phyloP scores from a whole-genome alignment of 2,888 invertebrate species.

The Tenthredo notha region DNA sequence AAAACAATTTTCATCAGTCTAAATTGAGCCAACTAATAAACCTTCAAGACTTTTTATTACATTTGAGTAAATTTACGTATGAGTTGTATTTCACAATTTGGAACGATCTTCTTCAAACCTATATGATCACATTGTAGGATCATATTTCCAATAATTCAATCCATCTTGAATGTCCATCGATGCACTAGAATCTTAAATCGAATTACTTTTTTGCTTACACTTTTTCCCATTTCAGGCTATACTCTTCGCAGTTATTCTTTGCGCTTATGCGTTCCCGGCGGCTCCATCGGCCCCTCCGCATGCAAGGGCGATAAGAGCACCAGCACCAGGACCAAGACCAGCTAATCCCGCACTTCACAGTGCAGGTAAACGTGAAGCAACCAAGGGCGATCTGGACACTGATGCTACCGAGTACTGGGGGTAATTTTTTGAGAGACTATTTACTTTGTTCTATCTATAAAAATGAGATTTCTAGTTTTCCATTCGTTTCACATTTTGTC shows the following conservation, averaged over 20 bases:
- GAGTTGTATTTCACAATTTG: not conserved
- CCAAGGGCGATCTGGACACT: not conserved
- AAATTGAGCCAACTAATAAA: not conserved
- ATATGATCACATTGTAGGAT: too few species aligned
- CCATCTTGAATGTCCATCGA: not conserved
- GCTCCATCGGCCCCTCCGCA: not conserved
- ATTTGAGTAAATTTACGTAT: not conserved
- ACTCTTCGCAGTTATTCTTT: conserved; percentile 6
- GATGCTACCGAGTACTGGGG: conserved; percentile 18
- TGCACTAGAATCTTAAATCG: not conserved
- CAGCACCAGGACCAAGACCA: not conserved
- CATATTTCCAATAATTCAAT: not conserved
- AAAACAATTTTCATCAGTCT: not conserved
- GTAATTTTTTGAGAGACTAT: not conserved
- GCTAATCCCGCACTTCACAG: too few species aligned
- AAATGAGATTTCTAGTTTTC: not conserved
- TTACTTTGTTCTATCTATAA: not conserved
- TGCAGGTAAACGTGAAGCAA: not conserved
- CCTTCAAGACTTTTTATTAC: not conserved
- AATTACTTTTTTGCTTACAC: not conserved
- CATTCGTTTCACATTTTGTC: not conserved
- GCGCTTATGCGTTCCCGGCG: not conserved
- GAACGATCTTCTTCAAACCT: too few species aligned
- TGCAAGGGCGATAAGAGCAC: not conserved
- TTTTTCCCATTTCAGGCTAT: conserved; percentile 5